A percentile compares a stretch with the other conserved stretches of the same genome.
Conservation (phyloP, 2,888 invertebrate species). For the Anthrax anthrax region DNA sequence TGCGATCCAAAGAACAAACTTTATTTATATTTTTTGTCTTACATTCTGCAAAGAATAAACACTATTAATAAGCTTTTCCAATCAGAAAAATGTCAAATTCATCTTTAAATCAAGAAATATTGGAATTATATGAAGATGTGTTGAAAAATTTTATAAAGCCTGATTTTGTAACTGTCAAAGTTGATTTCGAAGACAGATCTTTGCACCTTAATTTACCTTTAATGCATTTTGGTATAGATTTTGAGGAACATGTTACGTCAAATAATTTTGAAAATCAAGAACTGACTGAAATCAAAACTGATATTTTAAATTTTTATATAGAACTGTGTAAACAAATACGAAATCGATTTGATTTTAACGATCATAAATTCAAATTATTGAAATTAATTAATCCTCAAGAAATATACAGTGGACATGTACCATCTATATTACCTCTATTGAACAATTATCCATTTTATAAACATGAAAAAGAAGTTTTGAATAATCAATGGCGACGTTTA, state of each 20-base stretch:
- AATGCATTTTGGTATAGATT: not conserved
- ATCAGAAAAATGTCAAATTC: too few relatives aligned
- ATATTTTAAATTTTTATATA: not conserved
- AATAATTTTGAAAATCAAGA: too few relatives aligned
- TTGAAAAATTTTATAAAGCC: slow-evolving; percentile 2
- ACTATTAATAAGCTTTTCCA: too few relatives aligned
- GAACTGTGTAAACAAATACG: not conserved
- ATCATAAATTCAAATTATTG: not conserved
- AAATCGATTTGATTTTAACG: not conserved
- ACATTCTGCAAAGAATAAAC: too few relatives aligned
- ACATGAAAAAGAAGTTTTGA: too few relatives aligned
- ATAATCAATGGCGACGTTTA: too few relatives aligned
- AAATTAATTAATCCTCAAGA: too few relatives aligned
- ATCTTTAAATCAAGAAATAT: not conserved
- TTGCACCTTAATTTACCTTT: accelerated
- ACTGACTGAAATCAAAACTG: not conserved
- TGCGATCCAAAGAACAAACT: too few relatives aligned
- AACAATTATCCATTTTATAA: too few relatives aligned
- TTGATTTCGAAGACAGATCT: not conserved
- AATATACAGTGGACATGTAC: too few relatives aligned
- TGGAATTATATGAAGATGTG: not conserved
- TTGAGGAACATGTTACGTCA: not conserved
- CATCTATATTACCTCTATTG: too few relatives aligned
- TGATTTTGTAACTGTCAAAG: not conserved
- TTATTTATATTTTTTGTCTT: too few relatives aligned